Conservation (phyloP, 2,113 vertebrate genomes). For the Dicerorhinus sumatrensis region DNA sequence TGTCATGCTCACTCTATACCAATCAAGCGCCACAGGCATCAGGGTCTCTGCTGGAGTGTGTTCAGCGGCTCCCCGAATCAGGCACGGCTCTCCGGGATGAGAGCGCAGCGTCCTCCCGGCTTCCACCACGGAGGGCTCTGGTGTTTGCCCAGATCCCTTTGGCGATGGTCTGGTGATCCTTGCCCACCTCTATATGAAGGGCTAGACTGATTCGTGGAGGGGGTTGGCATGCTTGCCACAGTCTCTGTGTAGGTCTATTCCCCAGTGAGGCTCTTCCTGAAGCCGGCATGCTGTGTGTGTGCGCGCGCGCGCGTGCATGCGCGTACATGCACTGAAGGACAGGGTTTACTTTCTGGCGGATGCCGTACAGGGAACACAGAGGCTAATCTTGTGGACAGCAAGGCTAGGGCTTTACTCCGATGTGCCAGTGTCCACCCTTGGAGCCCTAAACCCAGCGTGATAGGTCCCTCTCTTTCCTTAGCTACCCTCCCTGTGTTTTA, state of each 20-base stretch:
- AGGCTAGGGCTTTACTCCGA: not conserved
- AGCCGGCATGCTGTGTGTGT: not conserved
- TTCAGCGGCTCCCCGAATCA: not conserved
- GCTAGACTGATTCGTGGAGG: not conserved
- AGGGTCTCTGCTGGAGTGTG: not conserved
- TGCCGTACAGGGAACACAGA: not conserved
- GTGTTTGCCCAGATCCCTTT: not conserved
- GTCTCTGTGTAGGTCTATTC: not conserved
- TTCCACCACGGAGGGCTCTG: not conserved
- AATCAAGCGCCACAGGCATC: not conserved
- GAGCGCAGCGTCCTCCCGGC: not conserved
- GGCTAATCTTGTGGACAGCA: not conserved
- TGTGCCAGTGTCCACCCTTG: not conserved
- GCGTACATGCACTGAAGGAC: not conserved
- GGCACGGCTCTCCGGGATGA: not conserved
- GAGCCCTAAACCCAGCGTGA: not conserved
- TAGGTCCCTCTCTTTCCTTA: not conserved
- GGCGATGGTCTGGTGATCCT: not conserved
- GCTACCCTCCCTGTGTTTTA: not conserved
- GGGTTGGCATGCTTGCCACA: not conserved
- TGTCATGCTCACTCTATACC: not conserved
- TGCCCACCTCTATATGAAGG: not conserved
- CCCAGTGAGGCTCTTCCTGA: not conserved
- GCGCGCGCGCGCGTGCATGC: rapidly evolving
- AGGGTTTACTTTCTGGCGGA: not conserved